These are phyloP conservation scores for Beris morrisii DNA, from an alignment of 2,888 invertebrate genomes.

Conservation along the genomic window DNA sequence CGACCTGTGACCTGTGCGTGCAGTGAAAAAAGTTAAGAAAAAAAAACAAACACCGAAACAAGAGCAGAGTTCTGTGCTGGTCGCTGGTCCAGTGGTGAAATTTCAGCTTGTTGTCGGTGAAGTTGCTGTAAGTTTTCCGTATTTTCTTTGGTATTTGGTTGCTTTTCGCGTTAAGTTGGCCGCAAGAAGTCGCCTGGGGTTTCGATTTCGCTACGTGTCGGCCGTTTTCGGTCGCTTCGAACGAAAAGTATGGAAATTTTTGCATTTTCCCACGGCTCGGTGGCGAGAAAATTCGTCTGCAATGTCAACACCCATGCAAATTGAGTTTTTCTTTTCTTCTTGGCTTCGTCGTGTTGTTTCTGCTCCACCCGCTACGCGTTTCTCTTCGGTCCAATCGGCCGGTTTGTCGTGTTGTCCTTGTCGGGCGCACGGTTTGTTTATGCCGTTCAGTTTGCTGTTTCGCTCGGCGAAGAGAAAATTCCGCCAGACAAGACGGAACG, in stretches of 20 bases:
- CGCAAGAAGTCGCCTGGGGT: too few species aligned
- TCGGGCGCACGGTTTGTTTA: slow-evolving; percentile 22
- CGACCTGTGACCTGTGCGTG: slow-evolving; percentile 4
- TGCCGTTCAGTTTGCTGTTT: slow-evolving; percentile 24
- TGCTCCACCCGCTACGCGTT: slow-evolving; percentile 15
- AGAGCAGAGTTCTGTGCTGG: too few species aligned
- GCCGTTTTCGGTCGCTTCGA: too few species aligned
- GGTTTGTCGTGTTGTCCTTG: not conserved
- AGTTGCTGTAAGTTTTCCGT: too few species aligned
- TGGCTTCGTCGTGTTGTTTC: not conserved
- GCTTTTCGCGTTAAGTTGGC: too few species aligned
- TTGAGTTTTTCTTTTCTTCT: slow-evolving; percentile 28
- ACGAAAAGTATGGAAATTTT: slow-evolving; percentile 33
- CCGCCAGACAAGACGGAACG: slow-evolving; percentile 12
- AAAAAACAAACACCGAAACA: too few species aligned
- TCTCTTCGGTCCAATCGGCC: slow-evolving; percentile 17
- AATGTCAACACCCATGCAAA: slow-evolving; percentile 41
- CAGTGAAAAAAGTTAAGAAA: slow-evolving; percentile 18
- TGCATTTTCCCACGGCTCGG: slow-evolving; percentile 31
- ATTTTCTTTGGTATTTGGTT: too few species aligned
- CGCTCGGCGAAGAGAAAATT: slow-evolving; percentile 25
- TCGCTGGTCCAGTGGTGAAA: too few species aligned
- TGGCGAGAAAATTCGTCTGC: slow-evolving; percentile 31
- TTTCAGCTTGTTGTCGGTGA: too few species aligned
- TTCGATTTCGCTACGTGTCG: too few species aligned